A percentile compares a stretch with the other conserved stretches of the same genome.
Conservation (phyloP, 2,888 invertebrate genomes). For the Villa cingulata region DNA sequence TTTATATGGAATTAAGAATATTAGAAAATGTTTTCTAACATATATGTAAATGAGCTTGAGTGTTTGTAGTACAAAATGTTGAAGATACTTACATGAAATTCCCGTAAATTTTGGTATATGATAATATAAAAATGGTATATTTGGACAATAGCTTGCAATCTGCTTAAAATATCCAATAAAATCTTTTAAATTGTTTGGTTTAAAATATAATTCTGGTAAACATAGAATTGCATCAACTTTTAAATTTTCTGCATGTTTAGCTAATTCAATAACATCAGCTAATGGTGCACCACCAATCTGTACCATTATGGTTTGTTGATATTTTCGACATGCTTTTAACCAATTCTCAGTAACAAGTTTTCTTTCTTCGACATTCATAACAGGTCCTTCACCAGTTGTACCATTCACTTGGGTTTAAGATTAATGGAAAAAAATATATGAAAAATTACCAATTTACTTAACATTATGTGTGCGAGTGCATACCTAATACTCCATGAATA, state of each 20-base stretch:
- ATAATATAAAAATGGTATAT: slow-evolving; percentile 67
- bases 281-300: slow-evolving; percentile 59
- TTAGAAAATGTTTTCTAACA: background rate
- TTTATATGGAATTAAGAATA: too few relatives aligned
- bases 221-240: slow-evolving; percentile 56
- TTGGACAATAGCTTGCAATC: slow-evolving; percentile 56
- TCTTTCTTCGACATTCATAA: slow-evolving; percentile 51
- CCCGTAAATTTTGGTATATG: slow-evolving; percentile 63
- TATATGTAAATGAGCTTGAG: background rate
- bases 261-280: slow-evolving; percentile 54
- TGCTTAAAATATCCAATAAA: slow-evolving; percentile 51
- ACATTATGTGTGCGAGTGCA: background rate
- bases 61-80: background rate
- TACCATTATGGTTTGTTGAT: slow-evolving; percentile 48
- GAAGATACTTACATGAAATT: slow-evolving; percentile 51
- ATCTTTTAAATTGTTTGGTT: slow-evolving; percentile 45
- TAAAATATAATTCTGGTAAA: slow-evolving; percentile 64
- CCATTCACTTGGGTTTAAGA: slow-evolving; percentile 77
- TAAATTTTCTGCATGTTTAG: slow-evolving; percentile 45
- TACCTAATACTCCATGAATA: slow-evolving; percentile 55
- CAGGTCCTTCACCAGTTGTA: slow-evolving; percentile 63
- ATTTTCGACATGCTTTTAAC: slow-evolving; percentile 42
- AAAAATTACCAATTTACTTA: too few relatives aligned
- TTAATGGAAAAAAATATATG: too few relatives aligned
- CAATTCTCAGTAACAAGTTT: slow-evolving; percentile 52